A percentile compares a stretch with the other conserved stretches of the same genome.
These are phyloP conservation scores for Sandelia bainsii DNA, from an alignment of 2,797 vertebrate species.

Conservation along the genomic window DNA sequence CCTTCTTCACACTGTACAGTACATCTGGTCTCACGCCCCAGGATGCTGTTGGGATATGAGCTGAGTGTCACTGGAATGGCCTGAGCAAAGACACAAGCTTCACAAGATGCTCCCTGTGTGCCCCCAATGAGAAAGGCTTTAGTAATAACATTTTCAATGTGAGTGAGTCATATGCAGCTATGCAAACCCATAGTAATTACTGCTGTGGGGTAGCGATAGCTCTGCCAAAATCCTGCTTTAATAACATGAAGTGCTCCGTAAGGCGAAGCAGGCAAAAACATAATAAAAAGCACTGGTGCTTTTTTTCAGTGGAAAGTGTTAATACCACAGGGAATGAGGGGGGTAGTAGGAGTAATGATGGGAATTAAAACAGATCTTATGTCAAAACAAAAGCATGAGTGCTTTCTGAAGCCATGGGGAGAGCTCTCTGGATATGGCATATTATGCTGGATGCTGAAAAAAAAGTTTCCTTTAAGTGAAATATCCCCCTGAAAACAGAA, in stretches of 20 bases:
- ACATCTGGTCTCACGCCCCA: conserved; percentile 68
- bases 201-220: conserved; percentile 74
- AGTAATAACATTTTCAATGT: conserved; percentile 74
- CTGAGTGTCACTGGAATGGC: conserved; percentile 61
- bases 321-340: conserved; percentile 45
- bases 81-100: conserved; percentile 58
- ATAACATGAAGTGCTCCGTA: conserved; percentile 73
- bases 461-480: conserved; percentile 59
- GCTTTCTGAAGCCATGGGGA: conserved; percentile 45
- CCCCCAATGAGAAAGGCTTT: conserved; percentile 65
- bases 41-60: conserved; percentile 71
- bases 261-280: conserved; percentile 57
- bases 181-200: conserved; percentile 81
- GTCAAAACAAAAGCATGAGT: conserved; percentile 60
- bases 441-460: conserved; percentile 54
- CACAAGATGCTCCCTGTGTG: conserved; percentile 51
- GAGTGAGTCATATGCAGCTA: conserved; percentile 71
- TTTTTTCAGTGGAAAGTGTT: conserved; percentile 37
- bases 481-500: conserved; percentile 43
- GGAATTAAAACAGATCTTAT: conserved; percentile 72
- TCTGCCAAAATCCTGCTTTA: conserved; percentile 73
- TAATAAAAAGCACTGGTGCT: conserved; percentile 58
- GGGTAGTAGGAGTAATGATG: conserved; percentile 53
- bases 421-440: conserved; percentile 46
- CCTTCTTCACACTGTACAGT: conserved; percentile 47